A percentile compares a stretch with the other conserved stretches of the same genome.
Conservation (phyloP, 2,113 vertebrate species). For the Tonatia bakeri region DNA sequence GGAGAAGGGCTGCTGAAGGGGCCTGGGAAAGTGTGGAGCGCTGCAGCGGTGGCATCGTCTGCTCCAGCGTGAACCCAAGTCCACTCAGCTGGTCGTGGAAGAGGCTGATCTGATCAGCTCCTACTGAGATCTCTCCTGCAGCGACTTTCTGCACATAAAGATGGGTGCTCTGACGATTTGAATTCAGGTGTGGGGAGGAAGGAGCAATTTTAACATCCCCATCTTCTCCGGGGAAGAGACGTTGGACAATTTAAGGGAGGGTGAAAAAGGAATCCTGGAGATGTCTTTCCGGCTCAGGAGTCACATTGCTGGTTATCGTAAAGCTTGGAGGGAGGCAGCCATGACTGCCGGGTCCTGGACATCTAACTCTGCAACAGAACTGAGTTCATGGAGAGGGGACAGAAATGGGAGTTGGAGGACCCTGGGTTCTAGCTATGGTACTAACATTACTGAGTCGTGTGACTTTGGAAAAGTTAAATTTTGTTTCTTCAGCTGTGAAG, state of each 20-base stretch:
- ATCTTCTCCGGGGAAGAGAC: not conserved
- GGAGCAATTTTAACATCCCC: not conserved
- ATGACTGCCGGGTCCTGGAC: not conserved
- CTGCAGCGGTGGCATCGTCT: not conserved
- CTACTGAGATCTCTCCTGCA: not conserved
- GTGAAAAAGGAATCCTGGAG: not conserved
- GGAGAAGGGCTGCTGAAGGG: not conserved
- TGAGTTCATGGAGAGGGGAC: not conserved
- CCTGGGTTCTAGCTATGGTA: not conserved
- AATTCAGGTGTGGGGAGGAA: not conserved
- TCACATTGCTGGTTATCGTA: not conserved
- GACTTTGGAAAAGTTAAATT: not conserved
- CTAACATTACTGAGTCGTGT: not conserved
- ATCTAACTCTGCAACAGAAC: too few species aligned
- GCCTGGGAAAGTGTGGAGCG: rapidly evolving
- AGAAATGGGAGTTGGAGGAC: not conserved
- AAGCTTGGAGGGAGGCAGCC: not conserved
- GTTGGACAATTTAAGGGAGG: not conserved
- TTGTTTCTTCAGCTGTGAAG: not conserved
- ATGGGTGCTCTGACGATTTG: not conserved
- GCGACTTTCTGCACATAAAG: not conserved
- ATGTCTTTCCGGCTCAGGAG: not conserved
- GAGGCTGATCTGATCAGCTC: too few species aligned
- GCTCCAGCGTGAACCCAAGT: not conserved
- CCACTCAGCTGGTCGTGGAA: rapidly evolving